phyloP scores from a whole-genome alignment of 2,888 invertebrate genomes.

The Charanyca ferruginea region DNA sequence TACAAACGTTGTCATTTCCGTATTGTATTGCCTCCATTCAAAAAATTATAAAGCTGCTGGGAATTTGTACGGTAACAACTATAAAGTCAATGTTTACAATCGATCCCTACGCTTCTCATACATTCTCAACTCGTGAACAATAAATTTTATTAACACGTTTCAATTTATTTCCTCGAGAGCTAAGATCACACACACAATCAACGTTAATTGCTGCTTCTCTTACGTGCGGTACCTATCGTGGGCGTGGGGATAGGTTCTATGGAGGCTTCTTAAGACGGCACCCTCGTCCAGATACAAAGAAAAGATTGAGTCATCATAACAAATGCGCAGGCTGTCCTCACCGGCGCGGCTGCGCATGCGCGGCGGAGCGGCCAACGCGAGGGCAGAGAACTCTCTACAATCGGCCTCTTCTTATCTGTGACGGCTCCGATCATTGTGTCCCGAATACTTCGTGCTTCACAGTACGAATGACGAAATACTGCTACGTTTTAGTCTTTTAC shows the following conservation, averaged over 20 bases:
- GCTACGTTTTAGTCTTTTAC: conserved; percentile 85
- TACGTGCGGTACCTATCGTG: conserved; percentile 79
- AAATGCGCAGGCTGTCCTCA: conserved; percentile 84
- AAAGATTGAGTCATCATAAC: conserved; percentile 91
- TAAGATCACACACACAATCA: conserved; percentile 82
- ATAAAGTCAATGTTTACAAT: conserved; percentile 81
- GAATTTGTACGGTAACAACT: conserved; percentile 74
- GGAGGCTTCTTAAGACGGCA: conserved; percentile 73
- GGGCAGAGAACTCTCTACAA: conserved; percentile 85
- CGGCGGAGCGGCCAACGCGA: conserved; percentile 52
- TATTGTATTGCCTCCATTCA: conserved; percentile 74
- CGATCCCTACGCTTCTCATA: conserved; percentile 80
- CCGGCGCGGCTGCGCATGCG: conserved; percentile 49
- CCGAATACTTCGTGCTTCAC: conserved; percentile 84
- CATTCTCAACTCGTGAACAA: conserved; percentile 83
- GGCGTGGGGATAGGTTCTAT: conserved; percentile 77
- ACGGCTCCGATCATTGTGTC: conserved; percentile 87
- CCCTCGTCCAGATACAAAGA: conserved; percentile 82
- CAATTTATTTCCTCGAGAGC: conserved; percentile 81
- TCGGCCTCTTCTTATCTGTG: conserved; percentile 88
- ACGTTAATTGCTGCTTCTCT: conserved; percentile 88
- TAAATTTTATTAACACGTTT: conserved; percentile 89
- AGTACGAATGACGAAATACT: conserved; percentile 85
- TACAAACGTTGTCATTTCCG: conserved; percentile 75
- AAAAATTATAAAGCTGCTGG: conserved; percentile 73